phyloP scores from a whole-genome alignment of 2,113 vertebrate genomes.

The Aix galericulata region DNA sequence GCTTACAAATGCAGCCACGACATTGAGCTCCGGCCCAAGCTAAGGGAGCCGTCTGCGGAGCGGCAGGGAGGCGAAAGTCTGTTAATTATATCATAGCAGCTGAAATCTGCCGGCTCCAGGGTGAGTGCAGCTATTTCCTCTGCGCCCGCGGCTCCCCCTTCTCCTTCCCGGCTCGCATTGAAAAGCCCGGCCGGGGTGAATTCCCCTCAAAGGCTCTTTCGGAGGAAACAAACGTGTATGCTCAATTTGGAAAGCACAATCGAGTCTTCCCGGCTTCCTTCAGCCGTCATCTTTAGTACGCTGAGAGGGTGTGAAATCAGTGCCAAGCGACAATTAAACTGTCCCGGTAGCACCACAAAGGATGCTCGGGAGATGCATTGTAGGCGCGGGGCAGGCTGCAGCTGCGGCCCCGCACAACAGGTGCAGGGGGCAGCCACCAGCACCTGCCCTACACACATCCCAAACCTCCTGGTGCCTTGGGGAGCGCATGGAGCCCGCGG shows the following conservation, averaged over 20 bases:
- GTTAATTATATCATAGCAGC: constrained; percentile 63
- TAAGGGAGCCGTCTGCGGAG: neutral
- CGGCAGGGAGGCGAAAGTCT: constrained; percentile 31
- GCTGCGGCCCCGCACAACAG: constrained; percentile 74
- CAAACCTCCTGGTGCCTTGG: too few relatives aligned
- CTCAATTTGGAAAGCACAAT: constrained; percentile 73
- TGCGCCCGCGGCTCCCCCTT: neutral
- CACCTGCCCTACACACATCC: constrained; percentile 67
- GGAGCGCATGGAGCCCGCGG: too few relatives aligned
- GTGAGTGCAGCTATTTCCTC: constrained; percentile 42
- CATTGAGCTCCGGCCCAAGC: neutral
- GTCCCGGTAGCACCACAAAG: constrained; percentile 71
- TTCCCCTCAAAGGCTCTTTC: constrained; percentile 65
- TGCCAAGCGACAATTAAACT: constrained; percentile 75
- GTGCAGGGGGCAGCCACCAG: constrained; percentile 59
- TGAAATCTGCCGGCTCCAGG: constrained; percentile 44
- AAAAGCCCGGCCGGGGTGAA: constrained; percentile 53
- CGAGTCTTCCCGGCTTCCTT: constrained; percentile 60
- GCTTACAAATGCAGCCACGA: neutral
- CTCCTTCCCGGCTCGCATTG: neutral
- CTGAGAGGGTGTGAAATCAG: constrained; percentile 82
- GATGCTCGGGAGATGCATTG: constrained; percentile 70
- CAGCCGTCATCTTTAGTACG: constrained; percentile 64
- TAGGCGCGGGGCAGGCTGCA: constrained; percentile 61
- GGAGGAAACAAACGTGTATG: constrained; percentile 64